Base-by-base conservation (phyloP, 2,888 invertebrate genomes). In the Steromphala cineraria region DNA sequence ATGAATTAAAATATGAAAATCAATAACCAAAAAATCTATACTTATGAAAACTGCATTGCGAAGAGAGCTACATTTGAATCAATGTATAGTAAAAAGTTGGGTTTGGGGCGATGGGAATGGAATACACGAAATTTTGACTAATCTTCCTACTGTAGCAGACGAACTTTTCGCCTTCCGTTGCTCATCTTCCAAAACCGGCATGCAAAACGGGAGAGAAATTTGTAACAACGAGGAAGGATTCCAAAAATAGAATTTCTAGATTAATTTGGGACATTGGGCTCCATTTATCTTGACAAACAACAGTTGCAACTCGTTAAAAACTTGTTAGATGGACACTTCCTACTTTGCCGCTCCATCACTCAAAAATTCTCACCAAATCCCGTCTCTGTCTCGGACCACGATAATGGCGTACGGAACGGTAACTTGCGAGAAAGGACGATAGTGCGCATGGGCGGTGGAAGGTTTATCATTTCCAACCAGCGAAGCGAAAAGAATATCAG, bases 371-470 rank as follows among this genome's bases (percentile, higher is more conserved):
- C 79, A 81, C 88, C 88, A 88, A 91, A 91, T 92, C 92, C 86
- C 92, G 92, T 90, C 87, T 81, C 81, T 89, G 80, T 92, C 91
- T 91, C 91, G 90, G 84, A 84, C 84, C 89, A 89, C 91, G 91
- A 87, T 91, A 92, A 92, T 91, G 92, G 91, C 92, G 92, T 92
- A 88, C 46, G 75, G 81, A 88, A 89, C 92, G 92, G 87, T 91
- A 92, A 89, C 85, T 80, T 89, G 88, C 92, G 92, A 92, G 92
- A 92, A 89, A 89, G 90, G 82, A 83, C 88, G 88, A 84, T 82
- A 87, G 80, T 89, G 90, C 91, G 91, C 90, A 90, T 89, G 90
- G 84, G 82, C 83, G 46, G 40, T 36, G 52, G 40, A 40, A 40
- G 46, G 21, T 40, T 74, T 15, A 46, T 46, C 46, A 46, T 46